Evolutionary conservation across 1,140 invertebrate genomes (phyloP).

Genomic region (Caerostris extrusa): DNA sequence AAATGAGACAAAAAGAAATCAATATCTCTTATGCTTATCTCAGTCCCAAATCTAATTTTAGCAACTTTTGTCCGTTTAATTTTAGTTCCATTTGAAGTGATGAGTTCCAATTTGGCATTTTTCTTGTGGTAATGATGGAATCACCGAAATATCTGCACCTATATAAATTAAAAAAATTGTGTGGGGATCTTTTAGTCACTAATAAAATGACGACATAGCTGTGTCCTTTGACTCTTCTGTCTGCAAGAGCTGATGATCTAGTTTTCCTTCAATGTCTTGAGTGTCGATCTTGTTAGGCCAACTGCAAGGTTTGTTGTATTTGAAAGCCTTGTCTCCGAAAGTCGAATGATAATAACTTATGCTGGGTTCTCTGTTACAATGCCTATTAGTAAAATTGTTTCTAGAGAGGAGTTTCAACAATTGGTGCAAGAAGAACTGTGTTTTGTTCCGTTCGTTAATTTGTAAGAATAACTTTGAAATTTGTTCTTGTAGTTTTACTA

Average conservation of each 20-base stretch:
- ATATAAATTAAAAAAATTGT: constrained; percentile 57
- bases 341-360: constrained; percentile 57
- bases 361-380: neutral
- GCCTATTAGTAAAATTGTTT: neutral
- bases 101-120: neutral
- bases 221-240: neutral
- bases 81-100: constrained; percentile 15
- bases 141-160: constrained; percentile 20
- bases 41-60: constrained; percentile 60
- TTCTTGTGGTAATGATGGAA: neutral
- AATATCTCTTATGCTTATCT: neutral
- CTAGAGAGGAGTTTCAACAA: no score
- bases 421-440: no score
- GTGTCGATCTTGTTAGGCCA: neutral
- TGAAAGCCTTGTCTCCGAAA: constrained; percentile 54
- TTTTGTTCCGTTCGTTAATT: neutral
- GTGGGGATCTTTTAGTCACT: neutral
- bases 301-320: constrained; percentile 57
- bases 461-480: neutral
- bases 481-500: neutral
- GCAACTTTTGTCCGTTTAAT: constrained; percentile 30
- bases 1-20: no score
- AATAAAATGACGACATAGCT: neutral
- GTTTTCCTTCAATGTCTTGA: neutral
- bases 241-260: neutral